A percentile compares a stretch with the other conserved stretches of the same genome.
Evolutionary conservation across 2,797 vertebrate genomes (phyloP).

Genomic region (Bovichtus variegatus): DNA sequence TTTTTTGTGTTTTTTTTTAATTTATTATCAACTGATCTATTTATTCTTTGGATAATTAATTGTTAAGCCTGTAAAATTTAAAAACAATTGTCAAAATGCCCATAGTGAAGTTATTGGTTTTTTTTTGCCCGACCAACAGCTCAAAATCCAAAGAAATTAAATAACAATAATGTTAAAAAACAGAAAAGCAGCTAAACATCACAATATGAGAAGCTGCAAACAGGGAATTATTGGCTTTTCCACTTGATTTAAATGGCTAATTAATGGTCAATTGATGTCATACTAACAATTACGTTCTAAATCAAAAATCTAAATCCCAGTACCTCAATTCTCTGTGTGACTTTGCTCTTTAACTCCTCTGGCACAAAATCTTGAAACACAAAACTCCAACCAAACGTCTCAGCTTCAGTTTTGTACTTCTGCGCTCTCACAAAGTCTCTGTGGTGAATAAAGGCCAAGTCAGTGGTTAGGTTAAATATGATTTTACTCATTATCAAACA

Average conservation of each 20-base stretch:
- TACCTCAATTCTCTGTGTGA: slow-evolving; percentile 92
- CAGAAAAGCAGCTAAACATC: not conserved
- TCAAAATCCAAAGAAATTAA: not conserved
- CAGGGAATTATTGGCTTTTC: not conserved
- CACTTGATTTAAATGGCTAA: not conserved
- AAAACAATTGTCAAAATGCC: too few relatives aligned
- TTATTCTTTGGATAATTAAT: not conserved
- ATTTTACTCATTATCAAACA: not conserved
- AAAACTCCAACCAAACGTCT: slow-evolving; percentile 96
- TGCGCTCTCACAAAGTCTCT: slow-evolving; percentile 93
- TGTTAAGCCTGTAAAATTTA: not conserved
- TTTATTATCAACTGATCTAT: not conserved
- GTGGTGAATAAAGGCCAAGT: slow-evolving; percentile 22
- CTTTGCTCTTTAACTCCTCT: slow-evolving; percentile 90
- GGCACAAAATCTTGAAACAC: slow-evolving; percentile 97
- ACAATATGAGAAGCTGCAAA: not conserved
- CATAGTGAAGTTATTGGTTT: too few relatives aligned
- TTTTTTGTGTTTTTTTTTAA: too few relatives aligned
- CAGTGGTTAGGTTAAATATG: not conserved
- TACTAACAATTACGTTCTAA: not conserved
- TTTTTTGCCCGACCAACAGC: not conserved
- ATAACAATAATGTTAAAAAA: not conserved
- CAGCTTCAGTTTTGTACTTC: slow-evolving; percentile 95
- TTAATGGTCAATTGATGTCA: not conserved
- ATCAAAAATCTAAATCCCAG: too few relatives aligned